Evolutionary conservation across 2,888 invertebrate genomes (phyloP).

Genomic region (Watsonalla binaria): DNA sequence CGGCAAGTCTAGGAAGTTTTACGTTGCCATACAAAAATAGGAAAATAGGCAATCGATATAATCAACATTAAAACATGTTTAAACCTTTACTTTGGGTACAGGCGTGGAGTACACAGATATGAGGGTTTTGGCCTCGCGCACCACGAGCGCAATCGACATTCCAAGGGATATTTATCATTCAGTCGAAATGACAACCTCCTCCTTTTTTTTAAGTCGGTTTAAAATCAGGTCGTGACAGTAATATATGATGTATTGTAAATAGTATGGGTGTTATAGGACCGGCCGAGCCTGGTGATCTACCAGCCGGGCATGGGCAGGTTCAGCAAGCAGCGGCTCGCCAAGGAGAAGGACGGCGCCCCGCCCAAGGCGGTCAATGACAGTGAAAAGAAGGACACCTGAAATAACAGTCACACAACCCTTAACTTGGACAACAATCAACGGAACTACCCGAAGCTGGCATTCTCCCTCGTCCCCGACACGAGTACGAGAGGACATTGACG

Average conservation of each 20-base stretch:
- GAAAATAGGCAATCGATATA: too few species aligned
- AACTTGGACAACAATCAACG: conserved; percentile 74
- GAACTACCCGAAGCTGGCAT: conserved; percentile 70
- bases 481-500: conserved; percentile 55
- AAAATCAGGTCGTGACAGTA: too few species aligned
- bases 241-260: background rate
- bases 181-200: too few species aligned
- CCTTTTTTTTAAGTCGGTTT: too few species aligned
- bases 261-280: conserved; percentile 78
- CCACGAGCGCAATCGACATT: too few species aligned
- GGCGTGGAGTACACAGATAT: too few species aligned
- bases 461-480: conserved; percentile 51
- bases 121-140: too few species aligned
- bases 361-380: conserved; percentile 59
- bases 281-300: conserved; percentile 93
- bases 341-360: conserved; percentile 60
- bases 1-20: too few species aligned
- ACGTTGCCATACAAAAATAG: too few species aligned
- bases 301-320: conserved; percentile 93
- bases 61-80: too few species aligned
- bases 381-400: conserved; percentile 76
- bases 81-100: too few species aligned
- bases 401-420: conserved; percentile 42
- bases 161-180: too few species aligned
- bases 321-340: conserved; percentile 81